These are phyloP conservation scores for Matsumurasca onukii DNA, from an alignment of 1,140 invertebrate species.

Conservation along the genomic window DNA sequence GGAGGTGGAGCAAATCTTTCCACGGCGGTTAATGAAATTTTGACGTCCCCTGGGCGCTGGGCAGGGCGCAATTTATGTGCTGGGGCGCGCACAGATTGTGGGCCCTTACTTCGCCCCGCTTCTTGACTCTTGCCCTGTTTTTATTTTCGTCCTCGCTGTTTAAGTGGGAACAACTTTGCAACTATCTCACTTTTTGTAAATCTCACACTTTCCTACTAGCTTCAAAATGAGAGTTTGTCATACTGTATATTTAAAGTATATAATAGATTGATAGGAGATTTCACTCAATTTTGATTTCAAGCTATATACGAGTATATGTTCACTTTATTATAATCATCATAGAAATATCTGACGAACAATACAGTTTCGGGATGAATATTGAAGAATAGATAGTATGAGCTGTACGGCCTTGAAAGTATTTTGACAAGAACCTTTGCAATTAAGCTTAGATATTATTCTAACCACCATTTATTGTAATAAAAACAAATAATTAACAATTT, in stretches of 20 bases:
- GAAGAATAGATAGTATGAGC: too few species aligned
- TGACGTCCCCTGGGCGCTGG: slow-evolving; percentile 28
- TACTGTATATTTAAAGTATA: background rate
- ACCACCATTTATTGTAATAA: too few species aligned
- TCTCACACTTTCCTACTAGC: too few species aligned
- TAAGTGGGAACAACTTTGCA: too few species aligned
- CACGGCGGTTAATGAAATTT: slow-evolving; percentile 36
- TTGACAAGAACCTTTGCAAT: too few species aligned
- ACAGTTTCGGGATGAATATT: too few species aligned
- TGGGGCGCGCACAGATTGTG: background rate
- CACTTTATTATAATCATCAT: background rate
- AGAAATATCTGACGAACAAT: too few species aligned
- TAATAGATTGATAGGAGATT: background rate
- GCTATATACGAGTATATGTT: background rate
- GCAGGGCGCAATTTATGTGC: slow-evolving; percentile 9
- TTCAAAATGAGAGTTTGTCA: too few species aligned
- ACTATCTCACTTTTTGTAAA: too few species aligned
- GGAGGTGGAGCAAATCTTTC: slow-evolving; percentile 15
- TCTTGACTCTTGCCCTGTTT: slow-evolving; percentile 18
- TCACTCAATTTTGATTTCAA: background rate
- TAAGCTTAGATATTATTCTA: too few species aligned
- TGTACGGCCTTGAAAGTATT: too few species aligned
- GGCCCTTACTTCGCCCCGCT: background rate
- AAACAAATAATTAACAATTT: too few species aligned
- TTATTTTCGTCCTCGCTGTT: slow-evolving; percentile 10